Conservation (phyloP, 2,797 vertebrate genomes). For the Furcifer pardalis region DNA sequence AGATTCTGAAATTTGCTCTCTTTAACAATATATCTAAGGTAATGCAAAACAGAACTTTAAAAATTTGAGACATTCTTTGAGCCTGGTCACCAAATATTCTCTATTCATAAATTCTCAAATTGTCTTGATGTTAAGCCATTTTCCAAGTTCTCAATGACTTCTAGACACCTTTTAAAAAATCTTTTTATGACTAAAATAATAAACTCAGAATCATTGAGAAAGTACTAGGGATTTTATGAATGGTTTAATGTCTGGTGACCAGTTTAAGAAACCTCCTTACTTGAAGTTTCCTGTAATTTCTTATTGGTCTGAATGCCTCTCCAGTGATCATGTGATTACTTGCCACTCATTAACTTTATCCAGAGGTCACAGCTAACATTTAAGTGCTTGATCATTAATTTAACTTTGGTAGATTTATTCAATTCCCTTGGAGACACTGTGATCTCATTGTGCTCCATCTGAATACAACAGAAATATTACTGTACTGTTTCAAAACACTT, state of each 20-base stretch:
- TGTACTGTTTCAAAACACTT: background rate
- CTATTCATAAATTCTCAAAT: background rate
- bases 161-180: background rate
- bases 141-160: background rate
- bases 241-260: background rate
- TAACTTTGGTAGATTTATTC: background rate
- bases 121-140: background rate
- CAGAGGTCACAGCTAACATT: background rate
- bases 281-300: background rate
- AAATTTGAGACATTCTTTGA: background rate
- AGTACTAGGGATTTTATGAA: background rate
- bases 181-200: background rate
- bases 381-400: background rate
- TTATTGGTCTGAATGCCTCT: background rate
- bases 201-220: background rate
- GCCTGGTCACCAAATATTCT: background rate
- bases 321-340: background rate
- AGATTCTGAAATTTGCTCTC: background rate
- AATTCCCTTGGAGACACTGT: conserved; percentile 10
- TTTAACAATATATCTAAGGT: background rate
- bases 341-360: conserved; percentile 12
- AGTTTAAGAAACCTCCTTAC: background rate
- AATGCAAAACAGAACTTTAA: background rate
- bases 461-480: background rate
- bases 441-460: background rate